Percentiles rank a stretch among this genome's conserved stretches.
Evolutionary conservation across 2,888 invertebrate species (phyloP).

Genomic region (Synanthedon myopaeformis): DNA sequence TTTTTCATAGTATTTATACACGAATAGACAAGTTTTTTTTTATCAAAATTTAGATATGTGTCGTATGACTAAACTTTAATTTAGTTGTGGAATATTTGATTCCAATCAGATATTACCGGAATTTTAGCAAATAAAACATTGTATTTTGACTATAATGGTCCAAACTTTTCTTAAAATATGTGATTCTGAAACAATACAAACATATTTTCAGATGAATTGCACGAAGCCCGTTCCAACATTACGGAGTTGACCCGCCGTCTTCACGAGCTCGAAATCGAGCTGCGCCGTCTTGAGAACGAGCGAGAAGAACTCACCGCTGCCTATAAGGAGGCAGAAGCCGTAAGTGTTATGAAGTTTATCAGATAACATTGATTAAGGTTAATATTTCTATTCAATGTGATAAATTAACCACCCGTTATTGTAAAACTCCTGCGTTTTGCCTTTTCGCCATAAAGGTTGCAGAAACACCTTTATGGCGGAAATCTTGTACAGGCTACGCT

Average conservation of each 20-base stretch:
- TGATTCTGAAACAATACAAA: neutral
- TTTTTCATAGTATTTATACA: no score
- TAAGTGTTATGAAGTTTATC: conserved; percentile 63
- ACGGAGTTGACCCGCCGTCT: conserved; percentile 96
- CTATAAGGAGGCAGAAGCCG: conserved; percentile 98
- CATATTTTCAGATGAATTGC: conserved; percentile 86
- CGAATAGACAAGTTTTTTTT: neutral
- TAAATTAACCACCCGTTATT: no score
- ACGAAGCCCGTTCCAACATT: conserved; percentile 92
- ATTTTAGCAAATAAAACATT: neutral
- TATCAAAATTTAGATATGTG: neutral
- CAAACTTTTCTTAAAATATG: no score
- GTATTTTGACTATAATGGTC: no score
- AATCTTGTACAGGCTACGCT: no score
- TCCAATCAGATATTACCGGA: neutral
- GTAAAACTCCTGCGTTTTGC: no score
- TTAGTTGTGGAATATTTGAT: neutral
- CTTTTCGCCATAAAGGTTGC: no score
- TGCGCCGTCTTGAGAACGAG: conserved; percentile 98
- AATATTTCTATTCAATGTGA: no score
- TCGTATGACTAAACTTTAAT: neutral
- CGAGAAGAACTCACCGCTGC: conserved; percentile 98
- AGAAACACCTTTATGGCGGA: no score
- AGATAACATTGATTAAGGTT: no score
- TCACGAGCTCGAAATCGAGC: conserved; percentile 97